Evolutionary conservation across 1,140 invertebrate species (phyloP).

Genomic region (Zaprionus ornatus): DNA sequence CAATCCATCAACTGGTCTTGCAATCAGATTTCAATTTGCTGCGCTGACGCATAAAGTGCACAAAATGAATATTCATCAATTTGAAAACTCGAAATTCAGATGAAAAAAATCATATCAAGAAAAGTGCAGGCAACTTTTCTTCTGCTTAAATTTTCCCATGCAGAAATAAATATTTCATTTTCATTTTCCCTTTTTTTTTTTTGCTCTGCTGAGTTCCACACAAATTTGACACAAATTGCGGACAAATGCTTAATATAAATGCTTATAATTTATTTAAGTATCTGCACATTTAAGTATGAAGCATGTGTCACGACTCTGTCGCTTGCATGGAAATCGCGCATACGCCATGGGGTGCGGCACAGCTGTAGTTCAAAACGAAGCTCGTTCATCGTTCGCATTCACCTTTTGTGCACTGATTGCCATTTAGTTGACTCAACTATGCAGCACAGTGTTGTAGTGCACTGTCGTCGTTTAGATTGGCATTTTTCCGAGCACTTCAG

Average conservation of each 20-base stretch:
- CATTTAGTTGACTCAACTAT: slow-evolving; percentile 40
- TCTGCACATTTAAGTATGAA: slow-evolving; percentile 32
- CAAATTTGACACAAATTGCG: slow-evolving; percentile 44
- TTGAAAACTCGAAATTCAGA: neutral
- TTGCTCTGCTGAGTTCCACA: slow-evolving; percentile 37
- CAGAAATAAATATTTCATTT: slow-evolving; percentile 21
- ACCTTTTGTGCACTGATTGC: slow-evolving; percentile 32
- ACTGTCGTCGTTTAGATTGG: slow-evolving; percentile 1
- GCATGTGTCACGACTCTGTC: slow-evolving; percentile 13
- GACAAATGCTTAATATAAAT: slow-evolving; percentile 46
- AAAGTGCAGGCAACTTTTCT: neutral
- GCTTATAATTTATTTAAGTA: slow-evolving; percentile 65
- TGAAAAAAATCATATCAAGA: neutral
- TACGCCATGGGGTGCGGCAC: slow-evolving; percentile 24
- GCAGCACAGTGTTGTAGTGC: neutral
- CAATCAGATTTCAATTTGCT: slow-evolving; percentile 14
- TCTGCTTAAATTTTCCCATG: neutral
- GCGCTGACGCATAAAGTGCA: slow-evolving; percentile 20
- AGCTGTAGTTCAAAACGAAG: neutral
- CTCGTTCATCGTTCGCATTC: slow-evolving; percentile 30
- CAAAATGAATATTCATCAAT: slow-evolving; percentile 27
- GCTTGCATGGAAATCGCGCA: slow-evolving; percentile 39
- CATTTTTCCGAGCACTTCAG: slow-evolving; percentile 13
- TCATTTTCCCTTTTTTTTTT: slow-evolving; percentile 29
- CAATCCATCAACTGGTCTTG: slow-evolving; percentile 18